Conservation (phyloP, 2,888 invertebrate genomes). For the Yponomeuta evonymella region DNA sequence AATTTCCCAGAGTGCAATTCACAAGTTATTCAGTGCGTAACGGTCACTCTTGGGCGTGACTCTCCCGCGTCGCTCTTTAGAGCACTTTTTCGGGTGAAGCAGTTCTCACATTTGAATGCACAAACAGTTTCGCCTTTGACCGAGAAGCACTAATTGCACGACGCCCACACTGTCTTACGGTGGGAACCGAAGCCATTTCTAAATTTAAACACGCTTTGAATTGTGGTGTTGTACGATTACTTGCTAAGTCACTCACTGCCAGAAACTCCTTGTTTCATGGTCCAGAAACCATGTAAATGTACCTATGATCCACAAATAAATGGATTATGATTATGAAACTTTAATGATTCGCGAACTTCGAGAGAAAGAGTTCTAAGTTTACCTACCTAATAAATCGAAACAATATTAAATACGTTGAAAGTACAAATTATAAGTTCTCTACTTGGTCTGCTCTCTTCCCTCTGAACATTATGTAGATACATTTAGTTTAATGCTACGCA, state of each 20-base stretch:
- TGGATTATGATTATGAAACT: no score
- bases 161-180: not conserved
- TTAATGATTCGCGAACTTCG: no score
- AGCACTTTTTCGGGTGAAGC: not conserved
- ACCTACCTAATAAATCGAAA: no score
- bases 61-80: not conserved
- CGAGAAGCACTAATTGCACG: not conserved
- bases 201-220: not conserved
- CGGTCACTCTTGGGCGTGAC: not conserved
- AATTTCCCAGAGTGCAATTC: not conserved
- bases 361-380: no score
- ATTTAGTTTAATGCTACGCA: not conserved
- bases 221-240: not conserved
- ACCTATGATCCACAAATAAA: no score
- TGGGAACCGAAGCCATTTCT: slow-evolving; percentile 1
- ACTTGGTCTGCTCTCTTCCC: no score
- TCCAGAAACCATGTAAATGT: no score
- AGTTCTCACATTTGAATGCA: not conserved
- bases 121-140: slow-evolving; percentile 2
- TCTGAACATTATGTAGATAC: not conserved
- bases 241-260: no score
- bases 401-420: no score
- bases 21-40: slow-evolving; percentile 1
- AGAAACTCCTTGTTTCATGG: no score
- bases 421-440: no score